Base-by-base conservation (phyloP, 2,888 invertebrate genomes). In the Orthonychiurus folsomi region DNA sequence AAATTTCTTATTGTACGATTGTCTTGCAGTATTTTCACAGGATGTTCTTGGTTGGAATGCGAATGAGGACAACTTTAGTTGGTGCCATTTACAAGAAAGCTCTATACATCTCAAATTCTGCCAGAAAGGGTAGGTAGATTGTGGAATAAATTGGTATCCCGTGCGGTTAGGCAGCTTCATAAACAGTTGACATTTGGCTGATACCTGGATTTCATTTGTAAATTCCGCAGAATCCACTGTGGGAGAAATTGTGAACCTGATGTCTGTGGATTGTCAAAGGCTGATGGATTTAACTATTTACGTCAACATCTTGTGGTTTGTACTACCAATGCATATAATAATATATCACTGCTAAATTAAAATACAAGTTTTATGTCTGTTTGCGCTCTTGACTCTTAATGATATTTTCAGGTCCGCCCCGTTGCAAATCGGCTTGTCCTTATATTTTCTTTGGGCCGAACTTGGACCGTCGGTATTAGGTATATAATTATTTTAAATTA, bases 171-270 rank as follows among this genome's bases (percentile, higher is more conserved):
- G 3, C 25, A 9, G 23, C 25, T 9, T 24, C 20, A 48, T 53
- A 23, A 18, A n/a, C n/a, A 9, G 18, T 9, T 27, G 50, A 52
- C n/a, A 21, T 15, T 50, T 50, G 24, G 18, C 2, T n/a, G n/a
- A n/a, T n/a, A n/a, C n/a, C n/a, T n/a, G n/a, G 37, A 25, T 26
- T 27, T 48, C 21, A 28, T 52, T 24, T 55, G 21, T 5, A 21
- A 53, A 15, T n/a, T n/a, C n/a, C n/a, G n/a, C 37, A 70, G 71
- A 67, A 73, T 86, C 88, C 0, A 90, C 91, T 0, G 87, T 91
- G 0, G 93, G 93, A 50, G 92, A 93, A 82, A 92, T 93, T 73
- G 91, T 93, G 9, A 93, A 93, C 76, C 80, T 93, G 68, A 93
- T 93, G 92, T 86, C 91, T 1, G 92, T 93, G 0, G 93, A 93